These are phyloP conservation scores for Columba livia DNA, from an alignment of 2,113 vertebrate genomes.

Conservation along the genomic window DNA sequence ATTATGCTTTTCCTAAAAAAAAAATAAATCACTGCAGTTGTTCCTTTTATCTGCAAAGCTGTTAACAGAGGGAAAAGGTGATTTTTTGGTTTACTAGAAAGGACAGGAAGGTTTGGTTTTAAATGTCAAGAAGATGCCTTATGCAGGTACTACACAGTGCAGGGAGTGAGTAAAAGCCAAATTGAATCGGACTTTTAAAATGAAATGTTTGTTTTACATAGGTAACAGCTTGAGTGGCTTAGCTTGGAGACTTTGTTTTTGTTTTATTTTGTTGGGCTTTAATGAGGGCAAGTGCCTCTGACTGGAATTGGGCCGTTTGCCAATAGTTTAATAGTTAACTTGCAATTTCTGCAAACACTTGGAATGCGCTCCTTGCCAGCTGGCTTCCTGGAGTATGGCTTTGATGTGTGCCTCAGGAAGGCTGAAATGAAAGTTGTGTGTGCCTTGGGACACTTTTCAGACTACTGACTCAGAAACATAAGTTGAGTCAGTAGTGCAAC, in stretches of 20 bases:
- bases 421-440: slow-evolving; percentile 54
- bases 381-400: slow-evolving; percentile 34
- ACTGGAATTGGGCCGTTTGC: slow-evolving; percentile 38
- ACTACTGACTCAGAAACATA: slow-evolving; percentile 41
- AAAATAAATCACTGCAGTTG: neutral
- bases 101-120: neutral
- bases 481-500: slow-evolving; percentile 26
- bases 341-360: slow-evolving; percentile 55
- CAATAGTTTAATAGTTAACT: slow-evolving; percentile 50
- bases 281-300: slow-evolving; percentile 41
- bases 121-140: neutral
- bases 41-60: neutral
- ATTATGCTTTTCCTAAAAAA: neutral
- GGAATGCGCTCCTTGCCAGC: slow-evolving; percentile 34
- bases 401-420: slow-evolving; percentile 56
- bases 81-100: neutral
- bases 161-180: neutral
- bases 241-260: slow-evolving; percentile 33
- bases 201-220: neutral
- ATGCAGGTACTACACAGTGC: neutral
- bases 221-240: slow-evolving; percentile 21
- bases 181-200: neutral
- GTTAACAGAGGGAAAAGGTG: neutral
- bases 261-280: slow-evolving; percentile 47
- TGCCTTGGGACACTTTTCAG: slow-evolving; percentile 55